Percentiles rank a stretch among this genome's conserved stretches.
phyloP scores from a whole-genome alignment of 2,888 invertebrate species.

The Spatulosminthurus flaviceps region DNA sequence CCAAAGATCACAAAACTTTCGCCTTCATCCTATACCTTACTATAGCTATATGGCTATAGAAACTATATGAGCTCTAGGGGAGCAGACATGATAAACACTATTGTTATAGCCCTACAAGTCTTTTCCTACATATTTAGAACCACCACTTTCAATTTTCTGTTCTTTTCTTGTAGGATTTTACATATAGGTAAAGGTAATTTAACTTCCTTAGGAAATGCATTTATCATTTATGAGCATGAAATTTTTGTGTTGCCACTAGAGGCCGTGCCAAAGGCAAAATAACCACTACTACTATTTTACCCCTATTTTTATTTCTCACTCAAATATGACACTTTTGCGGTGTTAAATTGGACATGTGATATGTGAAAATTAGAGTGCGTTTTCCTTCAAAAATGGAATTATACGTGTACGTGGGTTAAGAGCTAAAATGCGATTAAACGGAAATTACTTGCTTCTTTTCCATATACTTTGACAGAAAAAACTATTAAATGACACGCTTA shows the following conservation, averaged over 20 bases:
- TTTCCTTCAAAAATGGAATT: background rate
- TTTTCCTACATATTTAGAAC: conserved; percentile 29
- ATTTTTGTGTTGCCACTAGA: no score
- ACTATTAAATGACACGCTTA: background rate
- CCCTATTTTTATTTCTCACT: background rate
- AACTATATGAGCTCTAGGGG: background rate
- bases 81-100: background rate
- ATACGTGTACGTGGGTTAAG: background rate
- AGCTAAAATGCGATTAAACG: background rate
- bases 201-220: conserved; percentile 36
- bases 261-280: background rate
- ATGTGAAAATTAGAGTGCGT: background rate
- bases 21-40: background rate
- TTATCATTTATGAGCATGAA: background rate
- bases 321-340: no score
- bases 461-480: background rate
- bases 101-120: background rate
- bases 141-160: conserved; percentile 33
- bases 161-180: no score
- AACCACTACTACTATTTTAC: background rate
- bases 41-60: no score
- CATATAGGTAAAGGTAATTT: conserved; percentile 20
- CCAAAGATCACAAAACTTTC: conserved; percentile 39
- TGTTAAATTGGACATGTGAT: background rate
- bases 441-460: background rate